Conservation (phyloP, 2,888 invertebrate genomes). For the Pyrocoelia pectoralis region DNA sequence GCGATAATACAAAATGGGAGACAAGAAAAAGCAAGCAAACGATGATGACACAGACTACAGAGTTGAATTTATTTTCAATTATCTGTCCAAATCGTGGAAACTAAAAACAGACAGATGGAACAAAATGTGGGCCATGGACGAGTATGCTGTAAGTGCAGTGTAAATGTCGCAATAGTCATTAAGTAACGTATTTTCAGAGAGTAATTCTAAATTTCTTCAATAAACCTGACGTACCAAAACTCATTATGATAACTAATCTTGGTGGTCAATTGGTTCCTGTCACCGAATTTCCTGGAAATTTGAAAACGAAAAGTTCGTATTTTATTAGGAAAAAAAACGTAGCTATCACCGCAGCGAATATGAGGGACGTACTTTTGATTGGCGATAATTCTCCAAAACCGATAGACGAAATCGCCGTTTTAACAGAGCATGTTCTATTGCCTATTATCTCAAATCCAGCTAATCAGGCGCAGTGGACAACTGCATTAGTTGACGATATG, state of each 20-base stretch:
- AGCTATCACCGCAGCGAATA: slow-evolving; percentile 69
- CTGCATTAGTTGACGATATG: slow-evolving; percentile 75
- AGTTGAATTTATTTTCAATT: slow-evolving; percentile 81
- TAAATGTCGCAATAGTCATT: too few species aligned
- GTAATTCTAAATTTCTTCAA: slow-evolving; percentile 64
- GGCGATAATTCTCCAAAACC: slow-evolving; percentile 78
- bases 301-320: slow-evolving; percentile 75
- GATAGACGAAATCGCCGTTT: slow-evolving; percentile 71
- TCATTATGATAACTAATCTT: slow-evolving; percentile 70
- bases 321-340: slow-evolving; percentile 75
- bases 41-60: slow-evolving; percentile 66
- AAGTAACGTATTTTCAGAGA: slow-evolving; percentile 57
- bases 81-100: slow-evolving; percentile 75
- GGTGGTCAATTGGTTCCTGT: slow-evolving; percentile 72
- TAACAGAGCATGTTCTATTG: slow-evolving; percentile 76
- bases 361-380: slow-evolving; percentile 63
- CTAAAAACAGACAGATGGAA: slow-evolving; percentile 88
- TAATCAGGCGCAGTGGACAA: slow-evolving; percentile 78
- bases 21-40: slow-evolving; percentile 31
- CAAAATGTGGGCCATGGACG: slow-evolving; percentile 78
- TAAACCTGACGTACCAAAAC: slow-evolving; percentile 58
- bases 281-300: slow-evolving; percentile 67
- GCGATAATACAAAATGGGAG: slow-evolving; percentile 39
- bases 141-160: slow-evolving; percentile 66
- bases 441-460: slow-evolving; percentile 75